phyloP scores from a whole-genome alignment of 2,797 vertebrate species.

The Mormyrus hasselquistii region DNA sequence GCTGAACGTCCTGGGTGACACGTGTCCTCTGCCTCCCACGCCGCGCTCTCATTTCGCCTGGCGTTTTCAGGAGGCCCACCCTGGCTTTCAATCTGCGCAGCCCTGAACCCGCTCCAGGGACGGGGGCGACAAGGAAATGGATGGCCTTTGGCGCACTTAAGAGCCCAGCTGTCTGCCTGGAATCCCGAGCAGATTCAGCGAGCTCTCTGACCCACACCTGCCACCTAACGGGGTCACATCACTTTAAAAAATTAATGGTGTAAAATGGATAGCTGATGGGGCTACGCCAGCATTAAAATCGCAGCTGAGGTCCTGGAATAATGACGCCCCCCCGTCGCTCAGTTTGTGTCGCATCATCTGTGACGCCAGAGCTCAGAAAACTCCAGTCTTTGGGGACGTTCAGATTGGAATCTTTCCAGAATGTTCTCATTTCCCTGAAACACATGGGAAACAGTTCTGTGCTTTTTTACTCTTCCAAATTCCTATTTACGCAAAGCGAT shows the following conservation, averaged over 20 bases:
- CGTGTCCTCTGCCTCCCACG: neutral
- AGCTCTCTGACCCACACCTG: neutral
- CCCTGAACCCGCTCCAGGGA: neutral
- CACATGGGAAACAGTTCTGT: neutral
- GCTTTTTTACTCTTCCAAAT: neutral
- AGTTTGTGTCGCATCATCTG: neutral
- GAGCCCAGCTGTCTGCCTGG: neutral
- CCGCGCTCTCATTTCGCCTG: neutral
- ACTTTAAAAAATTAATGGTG: neutral
- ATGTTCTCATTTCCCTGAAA: neutral
- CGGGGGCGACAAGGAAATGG: slow-evolving; percentile 22
- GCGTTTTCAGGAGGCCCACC: neutral
- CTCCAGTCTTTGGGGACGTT: neutral
- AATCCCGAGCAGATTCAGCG: slow-evolving; percentile 27
- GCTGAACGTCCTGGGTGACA: neutral
- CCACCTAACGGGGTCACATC: neutral
- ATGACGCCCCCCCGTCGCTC: neutral
- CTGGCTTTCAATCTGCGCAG: neutral
- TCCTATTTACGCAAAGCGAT: neutral
- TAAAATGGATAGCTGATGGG: neutral
- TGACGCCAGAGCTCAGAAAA: neutral
- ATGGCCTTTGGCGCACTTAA: slow-evolving; percentile 6
- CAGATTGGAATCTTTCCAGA: neutral
- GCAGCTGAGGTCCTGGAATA: neutral
- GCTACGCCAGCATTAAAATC: neutral